Conservation (phyloP, 35 echinoderm and acorn worm genomes). For the Eucidaris tribuloides region DNA sequence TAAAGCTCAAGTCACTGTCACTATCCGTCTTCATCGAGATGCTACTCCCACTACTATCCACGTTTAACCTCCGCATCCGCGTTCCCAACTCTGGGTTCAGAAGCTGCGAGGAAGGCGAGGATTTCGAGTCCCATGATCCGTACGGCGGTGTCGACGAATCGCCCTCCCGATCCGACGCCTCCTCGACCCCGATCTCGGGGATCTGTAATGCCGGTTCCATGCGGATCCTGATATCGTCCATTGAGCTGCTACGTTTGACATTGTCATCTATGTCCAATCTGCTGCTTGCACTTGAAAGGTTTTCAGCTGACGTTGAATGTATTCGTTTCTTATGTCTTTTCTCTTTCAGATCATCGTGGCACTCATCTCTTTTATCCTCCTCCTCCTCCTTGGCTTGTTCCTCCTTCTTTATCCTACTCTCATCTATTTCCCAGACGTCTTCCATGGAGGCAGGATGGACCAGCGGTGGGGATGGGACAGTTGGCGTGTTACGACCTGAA, state of each 20-base stretch:
- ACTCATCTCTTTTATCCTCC: background rate
- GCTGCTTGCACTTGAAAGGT: background rate
- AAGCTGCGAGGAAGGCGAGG: background rate
- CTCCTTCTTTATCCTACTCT: background rate
- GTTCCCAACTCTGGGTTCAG: background rate
- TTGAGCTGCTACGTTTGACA: conserved; percentile 5
- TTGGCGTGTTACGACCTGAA: too few relatives aligned
- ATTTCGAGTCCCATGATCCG: background rate
- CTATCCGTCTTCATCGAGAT: conserved; percentile 1
- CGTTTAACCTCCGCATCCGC: background rate
- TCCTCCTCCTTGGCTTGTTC: background rate
- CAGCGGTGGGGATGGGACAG: background rate
- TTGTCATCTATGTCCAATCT: background rate
- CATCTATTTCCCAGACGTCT: conserved; percentile 6
- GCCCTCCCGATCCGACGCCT: background rate
- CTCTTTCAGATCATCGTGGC: background rate
- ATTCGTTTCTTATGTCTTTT: background rate
- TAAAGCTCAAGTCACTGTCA: conserved; percentile 5
- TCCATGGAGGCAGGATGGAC: background rate
- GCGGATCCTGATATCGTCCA: background rate
- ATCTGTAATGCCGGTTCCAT: background rate
- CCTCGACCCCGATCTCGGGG: conserved; percentile 5
- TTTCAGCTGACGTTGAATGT: background rate
- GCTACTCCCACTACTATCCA: background rate
- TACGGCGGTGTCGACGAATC: background rate